Base-by-base conservation (phyloP, 1,140 invertebrate species). In the Leptinotarsa undecemlineata region DNA sequence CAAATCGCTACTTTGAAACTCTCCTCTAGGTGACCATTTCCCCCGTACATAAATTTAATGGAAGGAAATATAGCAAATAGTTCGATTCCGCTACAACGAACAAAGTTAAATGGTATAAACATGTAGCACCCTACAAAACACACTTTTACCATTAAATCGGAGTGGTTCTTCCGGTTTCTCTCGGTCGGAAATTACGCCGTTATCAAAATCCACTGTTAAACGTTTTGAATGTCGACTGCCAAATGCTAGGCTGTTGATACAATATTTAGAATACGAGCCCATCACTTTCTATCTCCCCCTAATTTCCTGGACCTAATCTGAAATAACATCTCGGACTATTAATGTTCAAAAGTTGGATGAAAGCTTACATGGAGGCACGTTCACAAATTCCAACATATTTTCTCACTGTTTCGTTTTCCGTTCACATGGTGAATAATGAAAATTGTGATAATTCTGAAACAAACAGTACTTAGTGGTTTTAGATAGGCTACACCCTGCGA, bases 71-170 rank as follows among this genome's bases (percentile, higher is more conserved):
- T 26, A 64, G 20, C 23, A 64, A 15, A 21, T 21, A 26, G 62
- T 21, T 64, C 20, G 62, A 64, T 57, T 57, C 51, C n/a, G 62
- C 62, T 8, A 64, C 14, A 64, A 8, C 62, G 62, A 64, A 17
- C 63, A 64, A 20, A 72, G 71, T 72, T 72, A 72, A 72, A 72
- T 72, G 71, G 60, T 72, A 66, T 72, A 72, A 72, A 64, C 71
- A 66, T 72, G 71, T 72, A 71, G 20, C 71, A 72, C 71, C 71
- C 51, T 62, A 63, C 71, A 64, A 21, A 64, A 72, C 71, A 72
- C 26, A 72, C 61, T 72, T 72, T 72, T 64, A 48, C 71, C 71
- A 72, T 72, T 72, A 72, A 72, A 64, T 61, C 71, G 42, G 48
- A 72, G 71, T 72, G 71, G 71, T 48, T 72, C 60, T 72, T 72